Evolutionary conservation across 2,888 invertebrate species (phyloP).

Genomic region (Chloromyia formosa): DNA sequence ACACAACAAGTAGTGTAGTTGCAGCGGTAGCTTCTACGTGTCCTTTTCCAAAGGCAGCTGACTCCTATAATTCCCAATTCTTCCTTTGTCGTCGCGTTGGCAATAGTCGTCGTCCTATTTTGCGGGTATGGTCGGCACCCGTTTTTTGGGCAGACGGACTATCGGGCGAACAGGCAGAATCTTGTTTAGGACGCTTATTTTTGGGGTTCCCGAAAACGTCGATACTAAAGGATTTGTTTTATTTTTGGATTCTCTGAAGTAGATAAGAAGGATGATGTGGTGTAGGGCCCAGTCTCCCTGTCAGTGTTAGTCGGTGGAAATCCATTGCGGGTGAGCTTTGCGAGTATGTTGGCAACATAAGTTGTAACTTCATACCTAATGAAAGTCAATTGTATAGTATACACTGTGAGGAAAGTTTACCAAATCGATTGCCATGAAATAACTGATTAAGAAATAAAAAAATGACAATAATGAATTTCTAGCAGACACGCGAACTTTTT

Average conservation of each 20-base stretch:
- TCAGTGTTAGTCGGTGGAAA: constrained; percentile 6
- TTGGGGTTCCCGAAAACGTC: constrained; percentile 41
- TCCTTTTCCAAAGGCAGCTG: constrained; percentile 31
- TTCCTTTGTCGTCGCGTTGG: constrained; percentile 30
- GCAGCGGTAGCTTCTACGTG: constrained; percentile 9
- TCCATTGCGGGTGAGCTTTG: constrained; percentile 10
- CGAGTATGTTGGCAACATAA: constrained; percentile 6
- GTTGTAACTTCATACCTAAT: no score
- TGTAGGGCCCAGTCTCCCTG: constrained; percentile 6
- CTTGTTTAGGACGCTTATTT: constrained; percentile 34
- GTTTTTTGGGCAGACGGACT: constrained; percentile 9
- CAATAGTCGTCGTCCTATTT: not conserved
- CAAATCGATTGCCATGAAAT: no score
- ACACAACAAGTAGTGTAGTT: not conserved
- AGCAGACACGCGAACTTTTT: no score
- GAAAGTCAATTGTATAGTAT: no score
- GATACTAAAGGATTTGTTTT: constrained; percentile 39
- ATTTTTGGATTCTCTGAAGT: constrained; percentile 36
- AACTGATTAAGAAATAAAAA: no score
- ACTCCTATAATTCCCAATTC: constrained; percentile 32
- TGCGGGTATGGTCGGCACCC: not conserved
- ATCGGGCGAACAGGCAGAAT: constrained; percentile 33
- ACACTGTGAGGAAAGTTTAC: no score
- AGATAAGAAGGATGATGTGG: constrained; percentile 23
- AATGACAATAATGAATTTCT: no score